Percentiles rank a stretch among this genome's conserved stretches.
Evolutionary conservation across 2,888 invertebrate genomes (phyloP).

Genomic region (Scaeva pyrastri): DNA sequence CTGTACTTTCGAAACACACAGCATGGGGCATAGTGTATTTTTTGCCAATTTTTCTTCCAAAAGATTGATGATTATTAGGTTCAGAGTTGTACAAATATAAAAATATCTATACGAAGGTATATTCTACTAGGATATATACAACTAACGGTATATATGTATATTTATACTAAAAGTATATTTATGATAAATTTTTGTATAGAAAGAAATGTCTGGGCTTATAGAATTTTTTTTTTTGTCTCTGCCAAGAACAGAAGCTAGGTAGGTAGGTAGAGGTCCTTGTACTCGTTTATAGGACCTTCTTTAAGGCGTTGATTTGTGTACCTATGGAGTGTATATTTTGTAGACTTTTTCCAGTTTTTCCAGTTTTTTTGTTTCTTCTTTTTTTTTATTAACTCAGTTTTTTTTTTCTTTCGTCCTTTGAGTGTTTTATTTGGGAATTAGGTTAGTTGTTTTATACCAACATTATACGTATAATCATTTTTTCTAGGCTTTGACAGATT

Average conservation of each 20-base stretch:
- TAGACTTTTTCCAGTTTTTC: slow-evolving; percentile 11
- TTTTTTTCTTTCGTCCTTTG: background rate
- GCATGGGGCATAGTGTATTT: slow-evolving; percentile 23
- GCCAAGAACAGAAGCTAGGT: background rate
- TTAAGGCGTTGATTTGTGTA: slow-evolving; percentile 39
- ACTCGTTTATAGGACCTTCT: background rate
- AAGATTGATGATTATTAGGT: slow-evolving; percentile 75
- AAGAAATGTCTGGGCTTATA: slow-evolving; percentile 2
- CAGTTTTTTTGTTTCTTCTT: background rate
- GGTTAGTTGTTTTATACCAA: background rate
- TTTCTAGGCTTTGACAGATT: slow-evolving; percentile 19
- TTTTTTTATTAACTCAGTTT: background rate
- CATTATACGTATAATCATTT: too few relatives aligned
- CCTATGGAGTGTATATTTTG: slow-evolving; percentile 13
- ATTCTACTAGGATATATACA: background rate
- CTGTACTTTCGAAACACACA: slow-evolving; percentile 1
- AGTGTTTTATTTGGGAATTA: background rate
- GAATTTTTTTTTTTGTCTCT: background rate
- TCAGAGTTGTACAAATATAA: slow-evolving; percentile 54
- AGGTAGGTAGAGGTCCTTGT: background rate
- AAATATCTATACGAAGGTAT: background rate
- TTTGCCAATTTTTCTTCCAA: slow-evolving; percentile 34
- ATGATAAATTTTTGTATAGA: too few relatives aligned
- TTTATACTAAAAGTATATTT: background rate
- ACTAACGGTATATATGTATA: background rate